Base-by-base conservation (phyloP, 1,140 invertebrate species). In the Drosophila lacertosa region DNA sequence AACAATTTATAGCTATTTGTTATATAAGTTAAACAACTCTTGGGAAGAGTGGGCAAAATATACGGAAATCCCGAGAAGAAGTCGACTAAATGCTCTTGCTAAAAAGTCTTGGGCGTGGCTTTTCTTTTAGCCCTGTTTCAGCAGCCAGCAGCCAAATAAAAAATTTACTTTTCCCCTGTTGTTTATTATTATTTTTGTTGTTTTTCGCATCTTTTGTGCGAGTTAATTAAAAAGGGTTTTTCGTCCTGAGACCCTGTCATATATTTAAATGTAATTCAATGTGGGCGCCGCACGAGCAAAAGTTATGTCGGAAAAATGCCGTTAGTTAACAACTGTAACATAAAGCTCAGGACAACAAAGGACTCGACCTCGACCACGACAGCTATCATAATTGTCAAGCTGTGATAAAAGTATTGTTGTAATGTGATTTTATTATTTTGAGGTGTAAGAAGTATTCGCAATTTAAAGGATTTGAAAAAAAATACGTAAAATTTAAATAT, bases 141-240 rank as follows among this genome's bases (percentile, higher is more conserved):
- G 33, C 58, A 68, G 71, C 57, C 67, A 74, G 65, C 16, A 65
- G 42, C 64, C 67, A 59, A 79, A 80, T 63, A 79, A 84, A 74
- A 24, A 80, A 69, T 73, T 71, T 73, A 66, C 54, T 74, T 69
- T 73, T 37, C 45, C 42, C 40, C 18, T 35, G 53, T 39, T 40
- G 39, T 40, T 40, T 18, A 18, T 40, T 26, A 3, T 29, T 16
- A 2, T 7, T 47, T 6, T 7, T 29, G 22, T 13, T 58, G 40
- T 54, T 67, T 53, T 32, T 32, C 16, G 33, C 63, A 69, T 62
- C 55, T 75, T 83, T 79, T 79, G 80, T 84, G 80, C 51, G 62
- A 88, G 81, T 88, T 86, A 88, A 86, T 86, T 86, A 88, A 88
- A 86, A 86, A 88, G 69, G 74, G 82, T 70, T 88, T 69, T 59